phyloP scores from a whole-genome alignment of 2,113 vertebrate species.

The Aix galericulata region DNA sequence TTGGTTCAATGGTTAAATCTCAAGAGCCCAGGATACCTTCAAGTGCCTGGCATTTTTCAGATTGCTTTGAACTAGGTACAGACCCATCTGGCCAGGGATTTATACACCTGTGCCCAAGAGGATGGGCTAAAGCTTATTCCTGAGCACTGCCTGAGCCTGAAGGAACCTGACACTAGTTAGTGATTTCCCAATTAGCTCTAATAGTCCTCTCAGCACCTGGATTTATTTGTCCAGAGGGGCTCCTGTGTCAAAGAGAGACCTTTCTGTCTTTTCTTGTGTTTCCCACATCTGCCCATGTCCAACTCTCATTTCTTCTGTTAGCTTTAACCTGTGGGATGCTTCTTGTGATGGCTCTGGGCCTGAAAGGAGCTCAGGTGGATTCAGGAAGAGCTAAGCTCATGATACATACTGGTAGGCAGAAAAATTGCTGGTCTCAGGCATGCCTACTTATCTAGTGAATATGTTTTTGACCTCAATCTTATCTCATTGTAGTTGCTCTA shows the following conservation, averaged over 20 bases:
- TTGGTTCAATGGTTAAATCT: background rate
- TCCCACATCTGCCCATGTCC: fast-evolving
- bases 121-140: background rate
- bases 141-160: background rate
- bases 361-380: background rate
- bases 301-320: background rate
- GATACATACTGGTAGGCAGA: background rate
- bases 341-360: background rate
- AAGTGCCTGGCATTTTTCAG: background rate
- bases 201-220: background rate
- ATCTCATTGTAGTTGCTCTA: fast-evolving
- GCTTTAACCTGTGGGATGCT: background rate
- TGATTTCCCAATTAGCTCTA: background rate
- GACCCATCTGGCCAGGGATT: background rate
- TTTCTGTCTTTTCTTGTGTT: background rate
- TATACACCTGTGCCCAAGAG: background rate
- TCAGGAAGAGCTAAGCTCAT: background rate
- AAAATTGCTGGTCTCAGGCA: background rate
- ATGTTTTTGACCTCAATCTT: background rate
- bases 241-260: background rate
- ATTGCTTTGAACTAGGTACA: background rate
- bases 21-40: background rate
- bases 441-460: background rate
- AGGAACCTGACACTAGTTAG: background rate
- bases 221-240: background rate